Conservation (phyloP, 2,888 invertebrate genomes). For the Neoascia interrupta region DNA sequence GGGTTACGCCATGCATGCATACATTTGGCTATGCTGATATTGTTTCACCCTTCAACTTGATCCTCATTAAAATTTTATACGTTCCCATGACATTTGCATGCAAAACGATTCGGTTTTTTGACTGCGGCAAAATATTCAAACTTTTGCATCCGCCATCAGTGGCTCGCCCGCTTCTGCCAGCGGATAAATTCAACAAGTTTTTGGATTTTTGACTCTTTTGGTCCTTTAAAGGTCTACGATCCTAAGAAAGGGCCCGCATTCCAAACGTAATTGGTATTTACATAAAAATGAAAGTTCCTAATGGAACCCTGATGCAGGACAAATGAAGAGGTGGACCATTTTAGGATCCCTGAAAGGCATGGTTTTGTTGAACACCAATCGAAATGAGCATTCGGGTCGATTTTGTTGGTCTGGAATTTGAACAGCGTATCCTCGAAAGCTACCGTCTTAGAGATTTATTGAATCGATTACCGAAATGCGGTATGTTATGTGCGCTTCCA, state of each 20-base stretch:
- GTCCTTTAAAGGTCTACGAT: too few species aligned
- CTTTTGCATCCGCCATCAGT: too few species aligned
- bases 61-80: slow-evolving; percentile 62
- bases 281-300: slow-evolving; percentile 16
- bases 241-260: slow-evolving; percentile 33
- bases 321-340: slow-evolving; percentile 3
- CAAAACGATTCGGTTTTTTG: slow-evolving; percentile 40
- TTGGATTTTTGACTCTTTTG: not conserved
- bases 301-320: not conserved
- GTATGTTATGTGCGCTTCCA: not conserved
- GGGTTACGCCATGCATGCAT: too few species aligned
- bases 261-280: slow-evolving; percentile 38
- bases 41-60: slow-evolving; percentile 37
- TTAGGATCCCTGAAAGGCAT: slow-evolving; percentile 14
- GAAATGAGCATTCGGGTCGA: slow-evolving; percentile 2
- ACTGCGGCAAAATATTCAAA: too few species aligned
- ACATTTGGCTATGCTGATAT: slow-evolving; percentile 8
- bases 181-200: slow-evolving; percentile 34
- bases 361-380: not conserved
- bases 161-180: too few species aligned
- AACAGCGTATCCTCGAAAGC: too few species aligned
- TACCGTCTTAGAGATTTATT: not conserved
- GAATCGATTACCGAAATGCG: slow-evolving; percentile 9
- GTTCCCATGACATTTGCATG: slow-evolving; percentile 54
- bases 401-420: not conserved